phyloP scores from a whole-genome alignment of 2,797 vertebrate species.

The Kryptolebias ocellatus region DNA sequence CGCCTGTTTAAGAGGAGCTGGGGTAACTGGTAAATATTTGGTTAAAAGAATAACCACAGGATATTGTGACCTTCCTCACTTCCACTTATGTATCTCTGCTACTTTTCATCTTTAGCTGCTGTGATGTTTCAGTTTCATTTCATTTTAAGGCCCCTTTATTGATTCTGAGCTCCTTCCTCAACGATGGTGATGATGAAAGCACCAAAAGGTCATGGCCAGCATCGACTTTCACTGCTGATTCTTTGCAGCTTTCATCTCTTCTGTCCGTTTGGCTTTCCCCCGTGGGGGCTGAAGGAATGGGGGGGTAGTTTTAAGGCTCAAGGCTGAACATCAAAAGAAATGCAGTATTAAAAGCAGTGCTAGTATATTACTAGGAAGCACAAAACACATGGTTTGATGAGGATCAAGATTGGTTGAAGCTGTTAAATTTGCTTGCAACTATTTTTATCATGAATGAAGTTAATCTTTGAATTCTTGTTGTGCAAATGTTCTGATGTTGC shows the following conservation, averaged over 20 bases:
- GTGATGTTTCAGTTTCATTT: constrained; percentile 7
- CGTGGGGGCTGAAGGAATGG: constrained; percentile 43
- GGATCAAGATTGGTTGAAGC: constrained; percentile 8
- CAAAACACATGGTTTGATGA: constrained; percentile 1
- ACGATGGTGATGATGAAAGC: constrained; percentile 49
- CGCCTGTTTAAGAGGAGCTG: background rate
- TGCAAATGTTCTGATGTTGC: background rate
- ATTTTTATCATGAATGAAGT: background rate
- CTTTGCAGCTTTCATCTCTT: constrained; percentile 58
- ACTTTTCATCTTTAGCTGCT: background rate
- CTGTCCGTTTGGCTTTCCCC: constrained; percentile 57
- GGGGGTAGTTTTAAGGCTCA: constrained; percentile 18
- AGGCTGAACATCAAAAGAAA: constrained; percentile 47
- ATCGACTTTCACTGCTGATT: constrained; percentile 46
- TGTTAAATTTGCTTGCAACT: constrained; percentile 1
- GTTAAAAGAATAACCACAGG: constrained; percentile 1
- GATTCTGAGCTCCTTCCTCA: constrained; percentile 6
- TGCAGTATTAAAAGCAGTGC: constrained; percentile 7
- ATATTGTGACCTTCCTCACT: background rate
- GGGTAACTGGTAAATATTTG: background rate
- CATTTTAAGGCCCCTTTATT: constrained; percentile 2
- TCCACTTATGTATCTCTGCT: background rate
- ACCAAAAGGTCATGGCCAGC: constrained; percentile 28
- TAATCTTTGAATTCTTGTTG: background rate
- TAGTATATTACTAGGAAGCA: constrained; percentile 25